Conservation (phyloP, 2,797 vertebrate species). For the Arctocebus calabarensis region DNA sequence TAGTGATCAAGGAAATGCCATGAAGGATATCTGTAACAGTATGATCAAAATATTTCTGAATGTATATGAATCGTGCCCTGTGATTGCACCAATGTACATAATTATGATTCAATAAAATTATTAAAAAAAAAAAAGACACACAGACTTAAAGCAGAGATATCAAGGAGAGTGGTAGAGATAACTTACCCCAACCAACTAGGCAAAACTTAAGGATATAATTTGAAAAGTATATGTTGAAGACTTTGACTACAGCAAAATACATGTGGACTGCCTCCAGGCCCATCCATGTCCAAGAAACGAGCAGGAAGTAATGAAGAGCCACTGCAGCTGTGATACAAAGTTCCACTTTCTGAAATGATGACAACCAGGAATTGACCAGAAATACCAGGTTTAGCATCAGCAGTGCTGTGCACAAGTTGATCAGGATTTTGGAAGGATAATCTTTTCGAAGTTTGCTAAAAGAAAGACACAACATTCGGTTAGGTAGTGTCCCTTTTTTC, state of each 20-base stretch:
- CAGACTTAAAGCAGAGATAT: not conserved
- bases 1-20: no score
- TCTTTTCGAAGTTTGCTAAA: constrained; percentile 91
- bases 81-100: no score
- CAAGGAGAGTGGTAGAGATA: not conserved
- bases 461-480: constrained; percentile 34
- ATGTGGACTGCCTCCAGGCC: constrained; percentile 94
- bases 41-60: no score
- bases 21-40: no score
- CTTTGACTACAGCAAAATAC: constrained; percentile 94
- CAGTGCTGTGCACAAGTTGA: constrained; percentile 91
- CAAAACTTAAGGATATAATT: constrained; percentile 94
- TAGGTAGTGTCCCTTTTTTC: not conserved
- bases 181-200: constrained; percentile 94
- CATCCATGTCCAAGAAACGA: constrained; percentile 96
- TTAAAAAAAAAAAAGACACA: constrained; percentile 48
- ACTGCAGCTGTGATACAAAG: constrained; percentile 90
- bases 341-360: constrained; percentile 87
- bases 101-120: no score
- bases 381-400: constrained; percentile 92
- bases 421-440: constrained; percentile 94
- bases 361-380: constrained; percentile 92
- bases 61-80: no score
- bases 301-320: constrained; percentile 92
- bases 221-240: constrained; percentile 94